Percentiles rank a stretch among this genome's conserved stretches.
These are phyloP conservation scores for Onychorhynchus coronatus DNA, from an alignment of 2,113 vertebrate genomes.

Conservation along the genomic window DNA sequence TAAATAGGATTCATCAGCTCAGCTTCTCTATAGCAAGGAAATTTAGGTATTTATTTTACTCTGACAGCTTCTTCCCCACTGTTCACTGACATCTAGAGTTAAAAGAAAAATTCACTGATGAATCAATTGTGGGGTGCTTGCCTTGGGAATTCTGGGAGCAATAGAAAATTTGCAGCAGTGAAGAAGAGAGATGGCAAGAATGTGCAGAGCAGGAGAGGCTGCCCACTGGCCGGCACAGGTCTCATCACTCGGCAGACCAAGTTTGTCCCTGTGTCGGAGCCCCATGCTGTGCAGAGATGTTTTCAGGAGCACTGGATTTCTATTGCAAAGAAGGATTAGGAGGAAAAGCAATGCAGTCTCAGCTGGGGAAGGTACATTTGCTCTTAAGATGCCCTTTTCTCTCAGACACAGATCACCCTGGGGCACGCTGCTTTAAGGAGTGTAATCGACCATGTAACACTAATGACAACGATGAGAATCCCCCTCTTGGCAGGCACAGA, in stretches of 20 bases:
- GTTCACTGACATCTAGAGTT: neutral
- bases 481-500: neutral
- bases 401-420: neutral
- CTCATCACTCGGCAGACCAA: rapidly evolving
- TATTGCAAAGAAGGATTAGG: neutral
- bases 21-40: neutral
- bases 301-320: neutral
- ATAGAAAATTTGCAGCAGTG: neutral
- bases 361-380: neutral
- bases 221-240: rapidly evolving
- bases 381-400: neutral
- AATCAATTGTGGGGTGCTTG: neutral
- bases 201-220: too few species aligned
- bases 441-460: rapidly evolving
- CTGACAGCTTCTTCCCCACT: neutral
- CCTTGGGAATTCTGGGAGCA: neutral
- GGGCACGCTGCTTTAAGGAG: neutral
- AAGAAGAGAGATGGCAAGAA: neutral
- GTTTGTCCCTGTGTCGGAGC: neutral
- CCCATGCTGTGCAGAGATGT: rapidly evolving
- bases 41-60: neutral
- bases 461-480: rapidly evolving
- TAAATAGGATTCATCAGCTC: neutral
- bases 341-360: neutral
- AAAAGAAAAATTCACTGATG: neutral